phyloP scores from a whole-genome alignment of 23 tunicate genomes.

The Clavelina lepadiformis region DNA sequence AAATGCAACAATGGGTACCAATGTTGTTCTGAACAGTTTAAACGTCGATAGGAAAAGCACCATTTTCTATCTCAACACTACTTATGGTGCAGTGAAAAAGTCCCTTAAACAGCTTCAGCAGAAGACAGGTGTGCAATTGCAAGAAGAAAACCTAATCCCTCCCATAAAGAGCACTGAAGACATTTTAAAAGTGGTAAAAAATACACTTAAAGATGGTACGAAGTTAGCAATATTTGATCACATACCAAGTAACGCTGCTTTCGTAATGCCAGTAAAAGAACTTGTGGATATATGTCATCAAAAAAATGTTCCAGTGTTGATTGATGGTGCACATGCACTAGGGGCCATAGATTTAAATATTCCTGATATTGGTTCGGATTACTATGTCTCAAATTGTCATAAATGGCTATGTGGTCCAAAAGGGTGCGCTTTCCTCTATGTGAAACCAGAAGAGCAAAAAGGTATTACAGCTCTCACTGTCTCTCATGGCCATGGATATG shows the following conservation, averaged over 20 bases:
- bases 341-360: slow-evolving; percentile 53
- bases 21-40: slow-evolving; percentile 64
- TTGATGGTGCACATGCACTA: slow-evolving; percentile 91
- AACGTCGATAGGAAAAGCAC: slow-evolving; percentile 23
- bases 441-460: slow-evolving; percentile 46
- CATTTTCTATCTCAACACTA: slow-evolving; percentile 54
- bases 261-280: slow-evolving; percentile 65
- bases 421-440: slow-evolving; percentile 81
- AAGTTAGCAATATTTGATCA: slow-evolving; percentile 79
- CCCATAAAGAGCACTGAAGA: slow-evolving; percentile 49
- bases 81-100: slow-evolving; percentile 93
- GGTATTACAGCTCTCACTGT: slow-evolving; percentile 45
- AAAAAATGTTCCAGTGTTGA: slow-evolving; percentile 64
- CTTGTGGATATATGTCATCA: slow-evolving; percentile 58
- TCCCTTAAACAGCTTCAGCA: slow-evolving; percentile 30
- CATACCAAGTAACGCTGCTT: slow-evolving; percentile 69
- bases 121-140: slow-evolving; percentile 41
- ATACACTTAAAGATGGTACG: slow-evolving; percentile 37
- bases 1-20: slow-evolving; percentile 84
- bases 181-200: slow-evolving; percentile 33
- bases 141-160: slow-evolving; percentile 38
- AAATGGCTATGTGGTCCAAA: slow-evolving; percentile 92
- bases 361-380: slow-evolving; percentile 48
- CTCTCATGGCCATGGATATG: slow-evolving; percentile 74
- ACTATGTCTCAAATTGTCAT: slow-evolving; percentile 67